Percentiles rank a stretch among this genome's conserved stretches.
Evolutionary conservation across 53 echinoderm and acorn worm genomes (phyloP).

Genomic region (Antedon mediterranea): DNA sequence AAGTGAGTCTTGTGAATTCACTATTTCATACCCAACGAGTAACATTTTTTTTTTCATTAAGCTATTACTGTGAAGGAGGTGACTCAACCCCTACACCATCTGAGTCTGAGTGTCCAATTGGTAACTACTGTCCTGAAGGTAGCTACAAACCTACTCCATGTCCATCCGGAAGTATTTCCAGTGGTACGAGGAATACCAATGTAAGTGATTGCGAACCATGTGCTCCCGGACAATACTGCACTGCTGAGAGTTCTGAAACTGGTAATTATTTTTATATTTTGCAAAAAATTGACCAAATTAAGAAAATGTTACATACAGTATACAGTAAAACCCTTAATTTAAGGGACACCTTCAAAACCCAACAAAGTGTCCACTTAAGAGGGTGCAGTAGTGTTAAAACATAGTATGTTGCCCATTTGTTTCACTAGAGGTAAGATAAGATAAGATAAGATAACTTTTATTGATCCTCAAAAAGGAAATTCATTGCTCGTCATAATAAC

Average conservation of each 20-base stretch:
- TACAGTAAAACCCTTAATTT: too few species aligned
- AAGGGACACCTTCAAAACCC: too few species aligned
- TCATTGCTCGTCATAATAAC: too few species aligned
- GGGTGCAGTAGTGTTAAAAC: too few species aligned
- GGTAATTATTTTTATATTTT: slow-evolving; percentile 23
- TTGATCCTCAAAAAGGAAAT: too few species aligned
- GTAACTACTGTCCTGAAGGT: slow-evolving; percentile 84
- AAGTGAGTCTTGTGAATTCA: neutral
- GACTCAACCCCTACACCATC: slow-evolving; percentile 60
- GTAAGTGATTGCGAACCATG: slow-evolving; percentile 58
- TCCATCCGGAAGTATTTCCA: slow-evolving; percentile 70
- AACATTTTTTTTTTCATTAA: too few species aligned
- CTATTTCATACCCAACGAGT: neutral
- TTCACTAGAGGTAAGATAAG: too few species aligned
- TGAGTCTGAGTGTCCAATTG: slow-evolving; percentile 40
- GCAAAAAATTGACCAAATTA: too few species aligned
- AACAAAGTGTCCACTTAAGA: too few species aligned
- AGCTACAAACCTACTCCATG: slow-evolving; percentile 83
- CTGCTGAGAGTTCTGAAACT: slow-evolving; percentile 76
- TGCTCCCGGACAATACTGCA: slow-evolving; percentile 72
- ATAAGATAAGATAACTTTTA: too few species aligned
- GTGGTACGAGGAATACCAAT: slow-evolving; percentile 58
- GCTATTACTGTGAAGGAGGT: slow-evolving; percentile 76
- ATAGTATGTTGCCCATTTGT: too few species aligned
- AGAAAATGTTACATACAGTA: too few species aligned